A percentile compares a stretch with the other conserved stretches of the same genome.
These are phyloP conservation scores for Antennarius striatus DNA, from an alignment of 2,113 vertebrate genomes.

Conservation along the genomic window DNA sequence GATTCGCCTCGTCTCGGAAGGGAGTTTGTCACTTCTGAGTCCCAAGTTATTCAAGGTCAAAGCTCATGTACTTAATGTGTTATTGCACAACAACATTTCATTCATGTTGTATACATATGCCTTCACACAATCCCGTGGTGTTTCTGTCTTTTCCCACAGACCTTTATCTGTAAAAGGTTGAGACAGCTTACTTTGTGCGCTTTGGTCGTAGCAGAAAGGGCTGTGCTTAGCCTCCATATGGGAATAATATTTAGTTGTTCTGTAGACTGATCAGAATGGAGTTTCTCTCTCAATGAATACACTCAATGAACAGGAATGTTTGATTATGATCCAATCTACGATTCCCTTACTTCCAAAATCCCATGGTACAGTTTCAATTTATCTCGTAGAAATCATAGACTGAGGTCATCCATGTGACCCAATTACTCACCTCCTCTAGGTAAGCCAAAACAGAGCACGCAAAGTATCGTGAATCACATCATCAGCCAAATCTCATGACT, in stretches of 20 bases:
- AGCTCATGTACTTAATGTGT: slow-evolving; percentile 49
- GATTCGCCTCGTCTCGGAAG: too few species aligned
- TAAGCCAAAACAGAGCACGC: slow-evolving; percentile 38
- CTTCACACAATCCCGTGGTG: slow-evolving; percentile 47
- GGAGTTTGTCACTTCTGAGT: slow-evolving; percentile 19
- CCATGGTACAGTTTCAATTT: background rate
- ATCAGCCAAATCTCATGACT: slow-evolving; percentile 58
- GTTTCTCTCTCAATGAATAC: slow-evolving; percentile 6
- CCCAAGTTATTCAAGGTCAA: slow-evolving; percentile 22
- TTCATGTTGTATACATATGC: slow-evolving; percentile 53
- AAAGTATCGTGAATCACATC: slow-evolving; percentile 41
- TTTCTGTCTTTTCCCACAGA: slow-evolving; percentile 70
- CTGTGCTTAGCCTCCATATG: slow-evolving; percentile 18
- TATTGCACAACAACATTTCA: slow-evolving; percentile 55
- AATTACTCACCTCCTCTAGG: slow-evolving; percentile 23
- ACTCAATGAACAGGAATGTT: background rate
- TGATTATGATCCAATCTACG: background rate
- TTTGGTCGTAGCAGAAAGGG: slow-evolving; percentile 13
- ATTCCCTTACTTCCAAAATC: background rate
- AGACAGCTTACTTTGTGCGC: slow-evolving; percentile 50
- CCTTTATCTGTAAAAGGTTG: slow-evolving; percentile 57
- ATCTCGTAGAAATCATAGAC: background rate
- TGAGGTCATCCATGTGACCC: slow-evolving; percentile 25
- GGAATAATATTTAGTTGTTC: slow-evolving; percentile 26
- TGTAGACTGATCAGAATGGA: slow-evolving; percentile 8